Evolutionary conservation across 1,140 invertebrate genomes (phyloP), one percentile per base, ranked within the genome.

Genomic region (Eubasilissa regina): DNA sequence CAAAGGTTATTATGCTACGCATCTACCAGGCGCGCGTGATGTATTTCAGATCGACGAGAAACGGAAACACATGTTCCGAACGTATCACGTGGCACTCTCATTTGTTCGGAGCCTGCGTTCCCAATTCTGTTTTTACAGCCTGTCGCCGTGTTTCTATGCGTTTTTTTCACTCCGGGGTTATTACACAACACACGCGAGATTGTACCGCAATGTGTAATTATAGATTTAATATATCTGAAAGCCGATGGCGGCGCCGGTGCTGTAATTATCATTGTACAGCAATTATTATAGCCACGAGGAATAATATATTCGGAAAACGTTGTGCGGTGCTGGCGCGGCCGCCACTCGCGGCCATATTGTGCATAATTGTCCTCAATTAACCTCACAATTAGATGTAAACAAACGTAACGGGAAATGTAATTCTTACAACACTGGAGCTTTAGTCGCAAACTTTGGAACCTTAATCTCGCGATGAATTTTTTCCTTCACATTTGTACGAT

Each of bases 191-290:
- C 35, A 56, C 35, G 21, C 55, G 21, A 44, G 55, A 56, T 56
- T 44, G 72, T 74, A 17, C 72, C 51, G 55, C 66, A 25, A 17
- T 51, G 66, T 70, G 66, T 70, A 70, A 70, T 70, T 70, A 70
- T n/a, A 70, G 66, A 51, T 70, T 70, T 70, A 70, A 70, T 70
- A 70, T 70, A 70, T 70, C 35, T 70, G 66, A 70, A 51, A 70
- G 66, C 66, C 66, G 66, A 70, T 51, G 45, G 45, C 66, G 64
- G 66, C 44, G 44, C 44, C 66, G 17, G 45, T 51, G 51, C 66
- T 25, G 66, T 53, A 70, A 70, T 70, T 70, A 70, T 70, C 19
- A 21, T 70, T 70, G 17, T 70, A 70, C 45, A 70, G 51, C 66
- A 70, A 70, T 70, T 70, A 70, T 47, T 70, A 70, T 47, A 70